Conservation (phyloP, 2,888 invertebrate species). For the Junonia oenone region DNA sequence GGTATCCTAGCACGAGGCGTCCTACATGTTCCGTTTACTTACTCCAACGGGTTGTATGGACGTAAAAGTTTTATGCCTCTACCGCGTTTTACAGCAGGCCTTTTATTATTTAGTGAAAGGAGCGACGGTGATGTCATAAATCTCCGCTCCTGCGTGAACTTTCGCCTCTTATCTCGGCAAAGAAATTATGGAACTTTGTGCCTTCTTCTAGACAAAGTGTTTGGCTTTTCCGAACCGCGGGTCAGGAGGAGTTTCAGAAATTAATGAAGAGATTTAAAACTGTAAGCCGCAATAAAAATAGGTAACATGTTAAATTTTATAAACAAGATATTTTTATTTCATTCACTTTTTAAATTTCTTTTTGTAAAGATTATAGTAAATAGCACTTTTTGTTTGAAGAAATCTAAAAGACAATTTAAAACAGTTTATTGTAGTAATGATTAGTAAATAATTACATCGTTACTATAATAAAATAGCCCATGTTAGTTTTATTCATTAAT, state of each 20-base stretch:
- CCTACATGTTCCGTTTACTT: conserved; percentile 59
- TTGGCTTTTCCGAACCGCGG: conserved; percentile 69
- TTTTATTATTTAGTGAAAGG: conserved; percentile 80
- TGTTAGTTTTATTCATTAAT: conserved; percentile 59
- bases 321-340: not conserved
- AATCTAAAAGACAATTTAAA: too few relatives aligned
- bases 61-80: conserved; percentile 76
- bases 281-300: not conserved
- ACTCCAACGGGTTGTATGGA: conserved; percentile 73
- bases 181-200: conserved; percentile 79
- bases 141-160: conserved; percentile 78
- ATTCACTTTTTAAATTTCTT: too few relatives aligned
- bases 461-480: conserved; percentile 13
- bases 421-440: conserved; percentile 10
- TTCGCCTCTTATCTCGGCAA: conserved; percentile 78
- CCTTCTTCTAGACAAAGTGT: conserved; percentile 76
- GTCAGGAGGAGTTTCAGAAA: conserved; percentile 69
- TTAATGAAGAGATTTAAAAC: conserved; percentile 45
- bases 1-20: conserved; percentile 58
- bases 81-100: conserved; percentile 76
- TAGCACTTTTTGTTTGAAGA: too few relatives aligned
- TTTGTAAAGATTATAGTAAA: too few relatives aligned
- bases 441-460: conserved; percentile 12
- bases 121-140: conserved; percentile 78
- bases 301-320: not conserved